Evolutionary conservation across 2,888 invertebrate genomes (phyloP).

Genomic region (Lobophora halterata): DNA sequence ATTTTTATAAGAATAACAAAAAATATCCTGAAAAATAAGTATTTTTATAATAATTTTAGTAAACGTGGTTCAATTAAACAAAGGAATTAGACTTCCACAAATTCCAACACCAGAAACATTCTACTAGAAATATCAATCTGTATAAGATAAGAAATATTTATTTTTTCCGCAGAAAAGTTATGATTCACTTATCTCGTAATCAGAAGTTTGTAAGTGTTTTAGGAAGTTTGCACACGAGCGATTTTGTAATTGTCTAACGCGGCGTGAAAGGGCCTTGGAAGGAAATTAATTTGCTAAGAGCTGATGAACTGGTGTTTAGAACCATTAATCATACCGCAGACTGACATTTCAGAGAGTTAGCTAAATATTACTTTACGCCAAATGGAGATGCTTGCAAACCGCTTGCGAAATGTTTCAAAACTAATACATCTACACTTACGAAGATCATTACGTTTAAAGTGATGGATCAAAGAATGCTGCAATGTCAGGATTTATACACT

Average conservation of each 20-base stretch:
- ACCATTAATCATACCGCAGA: conserved; percentile 13
- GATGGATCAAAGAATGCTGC: no score
- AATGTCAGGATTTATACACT: no score
- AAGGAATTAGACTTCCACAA: no score
- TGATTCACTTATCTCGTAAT: conserved; percentile 5
- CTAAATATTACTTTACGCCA: conserved; percentile 8
- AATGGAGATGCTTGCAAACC: conserved; percentile 2
- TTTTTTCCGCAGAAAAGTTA: conserved; percentile 1
- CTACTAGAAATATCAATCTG: no score
- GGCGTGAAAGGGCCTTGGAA: conserved; percentile 28
- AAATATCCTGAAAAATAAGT: no score
- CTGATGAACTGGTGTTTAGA: conserved; percentile 3
- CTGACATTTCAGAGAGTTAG: conserved; percentile 10
- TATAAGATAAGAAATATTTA: no score
- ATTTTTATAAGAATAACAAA: no score
- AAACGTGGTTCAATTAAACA: no score
- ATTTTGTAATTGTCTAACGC: conserved; percentile 32
- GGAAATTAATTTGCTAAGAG: conserved; percentile 27
- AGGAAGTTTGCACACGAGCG: conserved; percentile 18
- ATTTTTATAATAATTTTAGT: no score
- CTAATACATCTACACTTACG: no score
- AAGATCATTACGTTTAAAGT: no score
- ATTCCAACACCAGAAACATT: no score
- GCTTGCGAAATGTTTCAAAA: conserved; percentile 1
- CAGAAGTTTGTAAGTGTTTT: conserved; percentile 1